Evolutionary conservation across 2,888 invertebrate species (phyloP).

Genomic region (Psylliodes chrysocephalus): DNA sequence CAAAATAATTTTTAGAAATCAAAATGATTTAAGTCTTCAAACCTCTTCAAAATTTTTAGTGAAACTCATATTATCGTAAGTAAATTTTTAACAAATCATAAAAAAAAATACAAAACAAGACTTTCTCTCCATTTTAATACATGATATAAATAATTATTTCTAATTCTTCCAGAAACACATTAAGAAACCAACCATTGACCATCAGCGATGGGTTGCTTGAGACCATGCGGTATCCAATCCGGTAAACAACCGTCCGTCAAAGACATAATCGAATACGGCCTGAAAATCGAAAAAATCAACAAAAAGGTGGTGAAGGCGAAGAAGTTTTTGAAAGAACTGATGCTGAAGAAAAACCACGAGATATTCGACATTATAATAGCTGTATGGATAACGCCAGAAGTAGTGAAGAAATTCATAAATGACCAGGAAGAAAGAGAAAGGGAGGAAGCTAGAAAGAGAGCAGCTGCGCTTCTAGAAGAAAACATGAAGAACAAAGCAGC

Average conservation of each 20-base stretch:
- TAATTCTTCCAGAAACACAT: too few species aligned
- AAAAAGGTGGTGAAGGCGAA: slow-evolving; percentile 2
- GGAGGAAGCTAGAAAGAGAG: background rate
- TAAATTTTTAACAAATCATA: too few species aligned
- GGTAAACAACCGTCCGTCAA: background rate
- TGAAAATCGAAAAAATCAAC: background rate
- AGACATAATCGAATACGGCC: background rate
- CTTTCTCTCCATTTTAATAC: too few species aligned
- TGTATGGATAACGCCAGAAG: background rate
- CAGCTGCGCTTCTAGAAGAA: background rate
- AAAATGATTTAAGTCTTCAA: too few species aligned
- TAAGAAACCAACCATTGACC: too few species aligned
- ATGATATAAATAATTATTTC: too few species aligned
- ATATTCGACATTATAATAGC: background rate
- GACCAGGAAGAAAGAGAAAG: background rate
- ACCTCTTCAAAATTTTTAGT: too few species aligned
- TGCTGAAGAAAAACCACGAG: background rate
- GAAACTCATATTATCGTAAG: too few species aligned
- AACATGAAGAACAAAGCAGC: background rate
- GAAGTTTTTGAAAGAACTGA: slow-evolving; percentile 2
- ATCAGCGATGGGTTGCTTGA: background rate
- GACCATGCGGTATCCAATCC: slow-evolving; percentile 9
- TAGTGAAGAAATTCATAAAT: background rate
- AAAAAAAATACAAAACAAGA: too few species aligned
- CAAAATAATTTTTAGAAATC: too few species aligned